Percentiles rank a stretch among this genome's conserved stretches.
phyloP scores from a whole-genome alignment of 2,797 vertebrate genomes.

The Premnoplex brunnescens region DNA sequence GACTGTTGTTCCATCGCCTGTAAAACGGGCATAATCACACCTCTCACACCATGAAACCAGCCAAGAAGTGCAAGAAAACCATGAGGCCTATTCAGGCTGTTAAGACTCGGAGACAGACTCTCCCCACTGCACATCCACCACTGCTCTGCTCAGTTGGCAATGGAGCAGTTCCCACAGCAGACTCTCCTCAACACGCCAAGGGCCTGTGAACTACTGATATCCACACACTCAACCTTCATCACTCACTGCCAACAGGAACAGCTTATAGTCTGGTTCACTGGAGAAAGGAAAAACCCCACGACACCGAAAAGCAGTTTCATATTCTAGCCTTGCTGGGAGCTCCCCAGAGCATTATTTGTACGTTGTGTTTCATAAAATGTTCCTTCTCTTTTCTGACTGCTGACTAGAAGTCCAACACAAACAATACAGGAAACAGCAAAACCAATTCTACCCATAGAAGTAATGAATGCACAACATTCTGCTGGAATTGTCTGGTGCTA shows the following conservation, averaged over 20 bases:
- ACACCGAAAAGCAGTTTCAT: not conserved
- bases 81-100: rapidly evolving
- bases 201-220: not conserved
- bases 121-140: not conserved
- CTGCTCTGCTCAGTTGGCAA: not conserved
- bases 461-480: not conserved
- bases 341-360: not conserved
- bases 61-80: not conserved
- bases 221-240: not conserved
- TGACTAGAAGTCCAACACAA: not conserved
- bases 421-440: not conserved
- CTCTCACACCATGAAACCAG: not conserved
- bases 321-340: not conserved
- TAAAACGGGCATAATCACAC: not conserved
- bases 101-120: not conserved
- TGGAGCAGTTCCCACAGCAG: rapidly evolving
- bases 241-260: not conserved
- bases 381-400: not conserved
- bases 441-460: not conserved
- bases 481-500: not conserved
- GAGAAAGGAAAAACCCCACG: not conserved
- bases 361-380: not conserved
- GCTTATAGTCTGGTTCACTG: not conserved
- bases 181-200: not conserved
- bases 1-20: not conserved